Conservation (phyloP, 92 coral and sea anemone genomes). For the Ricordea florida region DNA sequence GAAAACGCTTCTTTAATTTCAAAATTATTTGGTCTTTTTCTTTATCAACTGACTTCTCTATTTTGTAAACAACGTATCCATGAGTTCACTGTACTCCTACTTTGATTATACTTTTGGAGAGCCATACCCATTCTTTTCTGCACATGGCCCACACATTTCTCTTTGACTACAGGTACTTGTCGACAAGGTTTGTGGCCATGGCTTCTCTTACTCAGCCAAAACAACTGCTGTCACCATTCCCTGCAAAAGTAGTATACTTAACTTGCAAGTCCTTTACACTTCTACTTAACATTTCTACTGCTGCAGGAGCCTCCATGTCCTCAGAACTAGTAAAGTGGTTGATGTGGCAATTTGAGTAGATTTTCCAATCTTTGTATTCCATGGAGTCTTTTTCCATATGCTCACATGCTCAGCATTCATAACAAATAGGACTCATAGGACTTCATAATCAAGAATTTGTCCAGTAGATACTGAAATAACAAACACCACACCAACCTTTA, state of each 20-base stretch:
- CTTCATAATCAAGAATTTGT: constrained; percentile 37
- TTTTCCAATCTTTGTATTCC: constrained; percentile 25
- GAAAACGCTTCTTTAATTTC: constrained; percentile 8
- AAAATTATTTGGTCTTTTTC: no score
- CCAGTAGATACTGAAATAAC: constrained; percentile 40
- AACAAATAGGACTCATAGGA: constrained; percentile 32
- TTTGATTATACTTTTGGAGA: constrained; percentile 32
- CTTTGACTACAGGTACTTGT: constrained; percentile 27
- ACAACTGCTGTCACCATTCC: constrained; percentile 50
- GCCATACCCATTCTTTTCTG: constrained; percentile 53
- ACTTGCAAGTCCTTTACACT: constrained; percentile 6
- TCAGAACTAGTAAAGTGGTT: constrained; percentile 37
- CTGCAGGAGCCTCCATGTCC: constrained; percentile 48
- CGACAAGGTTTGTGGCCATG: constrained; percentile 23
- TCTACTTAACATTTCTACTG: constrained; percentile 31
- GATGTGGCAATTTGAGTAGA: constrained; percentile 24
- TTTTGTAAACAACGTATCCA: no score
- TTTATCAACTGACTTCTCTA: no score
- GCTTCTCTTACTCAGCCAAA: constrained; percentile 49
- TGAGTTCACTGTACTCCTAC: no score
- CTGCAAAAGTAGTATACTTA: constrained; percentile 41
- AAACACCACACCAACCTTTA: constrained; percentile 51
- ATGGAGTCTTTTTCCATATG: constrained; percentile 10
- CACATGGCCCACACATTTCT: constrained; percentile 56
- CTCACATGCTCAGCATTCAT: constrained; percentile 33